A percentile compares a stretch with the other conserved stretches of the same genome.
Conservation (phyloP, 2,888 invertebrate genomes). For the Congeria kusceri region DNA sequence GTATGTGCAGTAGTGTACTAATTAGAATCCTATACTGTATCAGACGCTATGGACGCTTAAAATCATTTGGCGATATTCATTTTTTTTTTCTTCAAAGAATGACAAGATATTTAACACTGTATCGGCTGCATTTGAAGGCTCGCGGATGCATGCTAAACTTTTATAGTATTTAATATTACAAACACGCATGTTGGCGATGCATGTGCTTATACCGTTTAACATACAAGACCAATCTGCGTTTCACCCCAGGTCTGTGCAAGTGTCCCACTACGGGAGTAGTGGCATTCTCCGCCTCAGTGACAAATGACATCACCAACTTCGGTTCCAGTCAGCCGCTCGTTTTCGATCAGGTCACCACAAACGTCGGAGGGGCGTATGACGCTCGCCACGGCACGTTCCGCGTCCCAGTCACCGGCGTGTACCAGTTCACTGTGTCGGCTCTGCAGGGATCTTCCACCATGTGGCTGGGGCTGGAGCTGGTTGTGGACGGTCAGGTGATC, state of each 20-base stretch:
- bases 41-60: too few relatives aligned
- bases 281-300: conserved; percentile 82
- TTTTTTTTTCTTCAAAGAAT: too few relatives aligned
- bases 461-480: conserved; percentile 57
- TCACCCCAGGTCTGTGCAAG: conserved; percentile 48
- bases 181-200: too few relatives aligned
- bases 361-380: conserved; percentile 81
- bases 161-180: too few relatives aligned
- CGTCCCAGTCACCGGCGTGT: conserved; percentile 82
- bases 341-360: conserved; percentile 81
- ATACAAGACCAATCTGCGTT: too few relatives aligned
- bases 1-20: too few relatives aligned
- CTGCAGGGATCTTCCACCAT: conserved; percentile 54
- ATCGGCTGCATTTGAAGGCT: too few relatives aligned
- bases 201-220: too few relatives aligned
- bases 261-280: conserved; percentile 64
- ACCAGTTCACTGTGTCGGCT: conserved; percentile 73
- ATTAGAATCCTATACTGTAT: too few relatives aligned
- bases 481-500: conserved; percentile 42
- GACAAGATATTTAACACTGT: too few relatives aligned
- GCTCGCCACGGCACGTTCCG: conserved; percentile 80
- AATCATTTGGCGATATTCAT: too few relatives aligned
- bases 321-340: conserved; percentile 76
- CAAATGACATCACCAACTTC: conserved; percentile 79
- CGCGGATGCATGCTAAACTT: too few relatives aligned